Evolutionary conservation across 2,113 vertebrate genomes (phyloP), one percentile per base, ranked within the genome.

Genomic region (Anhinga rufa): DNA sequence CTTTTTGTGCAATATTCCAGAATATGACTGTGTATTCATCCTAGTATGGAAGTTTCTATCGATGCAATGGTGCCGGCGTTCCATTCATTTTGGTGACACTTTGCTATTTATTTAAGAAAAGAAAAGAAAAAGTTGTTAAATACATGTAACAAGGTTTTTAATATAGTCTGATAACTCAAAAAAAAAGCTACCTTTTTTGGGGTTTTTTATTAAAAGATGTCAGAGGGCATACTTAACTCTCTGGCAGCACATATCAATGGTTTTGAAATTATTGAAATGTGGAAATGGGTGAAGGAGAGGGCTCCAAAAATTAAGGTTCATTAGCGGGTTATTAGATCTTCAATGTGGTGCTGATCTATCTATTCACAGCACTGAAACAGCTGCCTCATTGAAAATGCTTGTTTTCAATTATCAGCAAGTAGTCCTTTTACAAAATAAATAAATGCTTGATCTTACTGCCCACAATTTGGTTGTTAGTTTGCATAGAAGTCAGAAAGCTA

Each of bases 91-190:
- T 62, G 74, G 88, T 93, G 90, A 95, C 78, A 71, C 32, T 93
- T 93, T 66, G 76, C 82, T 96, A 80, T 96, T 97, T 96, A 95
- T 96, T 97, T 77, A 87, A 92, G 76, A 91, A 91, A 91, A 86
- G 29, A 17, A 65, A 58, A 81, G 74, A 74, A 55, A 74, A 57
- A 83, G 66, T 62, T 92, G 94, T 93, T 84, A 72, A 90, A 89
- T 69, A 89, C 64, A 18, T 92, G 81, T 94, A 70, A 94, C 40
- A 44, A 93, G 65, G 34, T 80, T 91, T 96, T 88, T 94, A 94
- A 92, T 88, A 86, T 64, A 93, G 44, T 88, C 86, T 92, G 81
- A 78, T 66, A 82, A 96, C 57, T 62, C 17, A 68, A 89, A 54
- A 49, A 64, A 62, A 44, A 44, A 74, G 28, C 60, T 82, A 86